Conservation (phyloP, 2,888 invertebrate species). For the Drosophila longiperda region DNA sequence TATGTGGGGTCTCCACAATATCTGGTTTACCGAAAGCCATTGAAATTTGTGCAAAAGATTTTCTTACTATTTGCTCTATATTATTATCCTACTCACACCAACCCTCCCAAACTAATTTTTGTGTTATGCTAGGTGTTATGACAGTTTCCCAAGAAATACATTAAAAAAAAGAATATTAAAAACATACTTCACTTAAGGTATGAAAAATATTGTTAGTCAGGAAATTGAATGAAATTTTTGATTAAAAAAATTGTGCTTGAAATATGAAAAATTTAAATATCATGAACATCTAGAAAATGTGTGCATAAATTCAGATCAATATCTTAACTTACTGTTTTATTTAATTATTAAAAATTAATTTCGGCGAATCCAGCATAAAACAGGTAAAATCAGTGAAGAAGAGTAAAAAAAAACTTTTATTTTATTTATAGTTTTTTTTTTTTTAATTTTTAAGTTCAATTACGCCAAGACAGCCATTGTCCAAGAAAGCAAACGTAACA, state of each 20-base stretch:
- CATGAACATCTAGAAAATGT: neutral
- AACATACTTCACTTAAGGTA: neutral
- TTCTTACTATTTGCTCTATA: neutral
- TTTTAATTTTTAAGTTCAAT: constrained; percentile 6
- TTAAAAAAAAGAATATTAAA: neutral
- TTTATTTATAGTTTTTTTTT: neutral
- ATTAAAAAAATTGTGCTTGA: neutral
- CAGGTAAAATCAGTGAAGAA: neutral
- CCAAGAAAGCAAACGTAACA: constrained; percentile 2
- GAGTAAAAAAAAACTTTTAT: neutral
- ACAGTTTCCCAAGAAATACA: neutral
- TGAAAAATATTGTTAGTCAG: neutral
- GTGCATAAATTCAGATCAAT: neutral
- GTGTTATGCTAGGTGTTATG: neutral
- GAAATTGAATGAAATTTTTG: neutral
- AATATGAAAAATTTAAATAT: neutral
- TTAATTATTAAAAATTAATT: neutral
- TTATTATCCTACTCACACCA: too few relatives aligned
- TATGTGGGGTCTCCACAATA: neutral
- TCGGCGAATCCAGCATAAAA: neutral
- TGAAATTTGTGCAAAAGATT: neutral
- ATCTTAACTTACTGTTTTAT: neutral
- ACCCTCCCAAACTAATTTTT: neutral
- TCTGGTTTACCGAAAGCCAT: neutral
- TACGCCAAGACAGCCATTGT: constrained; percentile 32